phyloP scores from a whole-genome alignment of 2,797 vertebrate genomes.

The Gastrophryne carolinensis region DNA sequence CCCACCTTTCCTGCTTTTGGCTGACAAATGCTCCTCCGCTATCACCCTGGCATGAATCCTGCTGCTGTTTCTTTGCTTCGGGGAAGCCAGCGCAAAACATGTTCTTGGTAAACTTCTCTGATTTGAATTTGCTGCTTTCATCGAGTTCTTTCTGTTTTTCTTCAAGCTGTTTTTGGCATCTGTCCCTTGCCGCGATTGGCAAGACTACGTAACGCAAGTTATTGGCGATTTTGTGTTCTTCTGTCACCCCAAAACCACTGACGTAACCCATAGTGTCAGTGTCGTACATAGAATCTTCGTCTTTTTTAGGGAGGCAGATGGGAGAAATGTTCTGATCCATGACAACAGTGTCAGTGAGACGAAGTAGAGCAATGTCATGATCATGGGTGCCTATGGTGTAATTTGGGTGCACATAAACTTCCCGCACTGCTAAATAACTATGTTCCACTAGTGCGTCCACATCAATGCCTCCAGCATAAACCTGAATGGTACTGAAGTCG shows the following conservation, averaged over 20 bases:
- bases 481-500: background rate
- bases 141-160: background rate
- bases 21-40: slow-evolving; percentile 66
- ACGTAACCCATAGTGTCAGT: slow-evolving; percentile 63
- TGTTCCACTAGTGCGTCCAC: slow-evolving; percentile 35
- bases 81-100: slow-evolving; percentile 75
- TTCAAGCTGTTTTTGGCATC: slow-evolving; percentile 61
- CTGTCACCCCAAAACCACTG: slow-evolving; percentile 71
- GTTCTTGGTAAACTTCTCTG: slow-evolving; percentile 62
- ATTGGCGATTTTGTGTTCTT: slow-evolving; percentile 53
- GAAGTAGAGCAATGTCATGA: slow-evolving; percentile 71
- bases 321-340: slow-evolving; percentile 66
- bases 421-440: slow-evolving; percentile 59
- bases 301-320: slow-evolving; percentile 69
- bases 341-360: slow-evolving; percentile 65
- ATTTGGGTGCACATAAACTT: slow-evolving; percentile 63
- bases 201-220: slow-evolving; percentile 62
- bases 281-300: slow-evolving; percentile 54
- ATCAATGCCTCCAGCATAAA: slow-evolving; percentile 69
- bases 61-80: fast-evolving
- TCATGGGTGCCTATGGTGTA: slow-evolving; percentile 63
- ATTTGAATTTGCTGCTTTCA: background rate
- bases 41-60: slow-evolving; percentile 74
- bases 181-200: slow-evolving; percentile 51
- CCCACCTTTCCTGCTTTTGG: slow-evolving; percentile 55